Percentiles rank a stretch among this genome's conserved stretches.
These are phyloP conservation scores for Erythrocercus mccallii DNA, from an alignment of 2,113 vertebrate species.

Conservation along the genomic window DNA sequence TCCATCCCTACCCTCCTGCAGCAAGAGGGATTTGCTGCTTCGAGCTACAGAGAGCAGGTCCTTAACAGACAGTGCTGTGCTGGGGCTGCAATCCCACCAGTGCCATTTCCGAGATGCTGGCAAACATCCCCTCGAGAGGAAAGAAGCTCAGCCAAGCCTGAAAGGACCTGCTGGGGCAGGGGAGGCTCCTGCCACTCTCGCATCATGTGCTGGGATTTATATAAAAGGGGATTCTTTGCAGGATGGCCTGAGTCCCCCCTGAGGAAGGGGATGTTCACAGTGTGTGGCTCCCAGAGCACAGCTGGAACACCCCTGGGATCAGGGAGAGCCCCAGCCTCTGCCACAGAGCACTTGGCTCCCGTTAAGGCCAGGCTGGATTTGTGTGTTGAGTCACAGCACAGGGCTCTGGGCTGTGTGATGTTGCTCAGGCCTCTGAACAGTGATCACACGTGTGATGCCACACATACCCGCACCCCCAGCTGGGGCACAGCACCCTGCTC, in stretches of 20 bases:
- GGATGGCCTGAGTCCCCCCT: not conserved
- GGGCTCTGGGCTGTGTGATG: not conserved
- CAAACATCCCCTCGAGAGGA: not conserved
- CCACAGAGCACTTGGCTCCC: not conserved
- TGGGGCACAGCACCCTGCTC: not conserved
- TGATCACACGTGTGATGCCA: not conserved
- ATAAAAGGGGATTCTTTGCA: not conserved
- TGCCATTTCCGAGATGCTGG: slow-evolving; percentile 38
- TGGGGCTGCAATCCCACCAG: not conserved
- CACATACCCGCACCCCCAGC: not conserved
- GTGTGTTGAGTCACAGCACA: not conserved
- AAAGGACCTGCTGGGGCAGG: slow-evolving; percentile 8
- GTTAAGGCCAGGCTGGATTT: not conserved
- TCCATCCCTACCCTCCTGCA: not conserved
- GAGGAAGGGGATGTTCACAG: rapidly evolving
- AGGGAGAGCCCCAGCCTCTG: not conserved
- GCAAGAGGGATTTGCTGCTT: not conserved
- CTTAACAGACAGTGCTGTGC: not conserved
- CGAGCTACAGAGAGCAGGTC: not conserved
- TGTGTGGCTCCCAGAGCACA: not conserved
- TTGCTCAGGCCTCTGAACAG: not conserved
- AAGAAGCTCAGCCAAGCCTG: slow-evolving; percentile 41
- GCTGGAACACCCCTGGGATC: rapidly evolving
- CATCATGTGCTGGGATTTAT: not conserved
- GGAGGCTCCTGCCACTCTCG: not conserved